phyloP scores from a whole-genome alignment of 2,888 invertebrate genomes.

The Plebejus melissa region DNA sequence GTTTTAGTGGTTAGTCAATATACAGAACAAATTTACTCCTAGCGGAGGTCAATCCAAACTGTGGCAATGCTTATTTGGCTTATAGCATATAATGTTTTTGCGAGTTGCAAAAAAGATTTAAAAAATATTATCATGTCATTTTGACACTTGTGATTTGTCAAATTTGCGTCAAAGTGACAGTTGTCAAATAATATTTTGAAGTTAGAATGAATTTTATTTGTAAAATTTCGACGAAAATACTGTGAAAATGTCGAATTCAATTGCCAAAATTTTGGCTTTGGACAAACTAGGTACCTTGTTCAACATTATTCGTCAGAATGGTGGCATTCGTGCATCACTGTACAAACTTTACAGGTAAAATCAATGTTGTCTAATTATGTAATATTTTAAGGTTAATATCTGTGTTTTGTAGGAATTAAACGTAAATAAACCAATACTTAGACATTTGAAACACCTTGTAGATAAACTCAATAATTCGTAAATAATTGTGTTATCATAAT shows the following conservation, averaged over 20 bases:
- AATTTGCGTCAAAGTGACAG: neutral
- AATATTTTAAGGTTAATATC: conserved; percentile 53
- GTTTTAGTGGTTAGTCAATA: too few species aligned
- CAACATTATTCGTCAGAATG: conserved; percentile 84
- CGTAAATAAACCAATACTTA: neutral
- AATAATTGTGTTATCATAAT: neutral
- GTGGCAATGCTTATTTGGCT: too few species aligned
- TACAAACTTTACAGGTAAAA: conserved; percentile 86
- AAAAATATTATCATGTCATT: neutral
- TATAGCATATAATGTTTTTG: neutral
- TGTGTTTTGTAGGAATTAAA: neutral
- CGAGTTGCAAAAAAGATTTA: neutral
- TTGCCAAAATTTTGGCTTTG: conserved; percentile 84
- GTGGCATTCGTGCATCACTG: conserved; percentile 83
- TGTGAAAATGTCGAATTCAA: conserved; percentile 48
- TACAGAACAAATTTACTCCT: too few species aligned
- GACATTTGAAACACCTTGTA: neutral
- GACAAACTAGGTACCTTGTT: conserved; percentile 83
- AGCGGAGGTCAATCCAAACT: too few species aligned
- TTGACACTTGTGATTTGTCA: neutral
- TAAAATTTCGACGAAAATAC: conserved; percentile 1
- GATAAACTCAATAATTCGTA: neutral
- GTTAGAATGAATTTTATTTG: neutral
- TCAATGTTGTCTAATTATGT: conserved; percentile 52
- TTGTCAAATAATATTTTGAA: conserved; percentile 27